Percentiles rank a stretch among this genome's conserved stretches.
Conservation (phyloP, 2,113 vertebrate species). For the Elachura formosa region DNA sequence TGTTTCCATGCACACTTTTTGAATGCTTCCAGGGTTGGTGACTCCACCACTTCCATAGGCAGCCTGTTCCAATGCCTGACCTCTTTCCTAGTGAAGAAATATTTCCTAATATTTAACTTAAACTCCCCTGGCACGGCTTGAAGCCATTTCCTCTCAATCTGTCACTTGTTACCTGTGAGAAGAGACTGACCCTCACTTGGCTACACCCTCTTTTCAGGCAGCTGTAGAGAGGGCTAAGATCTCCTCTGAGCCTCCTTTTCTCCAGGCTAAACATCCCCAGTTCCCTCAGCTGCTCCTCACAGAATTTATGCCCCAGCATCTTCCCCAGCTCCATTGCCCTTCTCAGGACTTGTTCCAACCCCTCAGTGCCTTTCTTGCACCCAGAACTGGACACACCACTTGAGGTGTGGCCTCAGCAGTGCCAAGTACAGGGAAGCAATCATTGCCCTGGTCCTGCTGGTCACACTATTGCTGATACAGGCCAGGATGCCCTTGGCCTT, state of each 20-base stretch:
- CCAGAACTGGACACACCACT: not conserved
- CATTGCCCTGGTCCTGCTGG: not conserved
- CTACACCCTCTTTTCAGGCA: not conserved
- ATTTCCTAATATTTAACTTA: not conserved
- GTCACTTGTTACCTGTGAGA: not conserved
- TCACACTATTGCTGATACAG: not conserved
- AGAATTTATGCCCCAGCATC: not conserved
- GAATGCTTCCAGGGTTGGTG: not conserved
- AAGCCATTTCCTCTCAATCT: not conserved
- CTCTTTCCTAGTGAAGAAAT: not conserved
- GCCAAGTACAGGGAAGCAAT: accelerated
- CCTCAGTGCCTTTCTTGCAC: not conserved
- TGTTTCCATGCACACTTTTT: not conserved
- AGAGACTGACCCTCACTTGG: accelerated
- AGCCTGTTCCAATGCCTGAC: not conserved
- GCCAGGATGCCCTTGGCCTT: too few relatives aligned
- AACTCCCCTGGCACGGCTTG: not conserved
- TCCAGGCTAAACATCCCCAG: not conserved
- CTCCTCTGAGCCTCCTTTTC: not conserved
- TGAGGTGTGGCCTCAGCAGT: accelerated
- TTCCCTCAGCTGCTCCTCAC: not conserved
- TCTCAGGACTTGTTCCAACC: not conserved
- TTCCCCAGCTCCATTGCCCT: accelerated
- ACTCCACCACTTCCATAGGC: not conserved
- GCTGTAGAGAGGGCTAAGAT: not conserved